phyloP scores from a whole-genome alignment of 2,113 vertebrate genomes.

The Sphyrna mokarran region DNA sequence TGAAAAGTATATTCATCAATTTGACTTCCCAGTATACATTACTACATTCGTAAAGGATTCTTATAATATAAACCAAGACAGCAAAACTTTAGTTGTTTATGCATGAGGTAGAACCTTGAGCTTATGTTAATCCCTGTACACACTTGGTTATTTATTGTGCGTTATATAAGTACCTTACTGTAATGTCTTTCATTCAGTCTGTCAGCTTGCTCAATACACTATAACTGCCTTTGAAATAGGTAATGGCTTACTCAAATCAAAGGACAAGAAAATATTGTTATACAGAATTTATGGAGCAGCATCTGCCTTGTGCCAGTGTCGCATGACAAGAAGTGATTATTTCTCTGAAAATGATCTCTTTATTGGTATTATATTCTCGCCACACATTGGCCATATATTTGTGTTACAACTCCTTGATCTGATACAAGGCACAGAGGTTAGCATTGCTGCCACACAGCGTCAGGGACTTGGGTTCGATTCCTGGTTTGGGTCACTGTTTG shows the following conservation, averaged over 20 bases:
- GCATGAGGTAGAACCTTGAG: neutral
- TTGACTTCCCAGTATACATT: neutral
- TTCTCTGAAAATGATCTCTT: slow-evolving; percentile 8
- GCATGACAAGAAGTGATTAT: neutral
- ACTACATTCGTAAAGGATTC: neutral
- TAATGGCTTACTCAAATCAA: neutral
- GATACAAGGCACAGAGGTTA: neutral
- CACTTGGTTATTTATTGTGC: neutral
- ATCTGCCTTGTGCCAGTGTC: slow-evolving; percentile 10
- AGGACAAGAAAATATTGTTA: neutral
- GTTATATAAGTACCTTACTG: neutral
- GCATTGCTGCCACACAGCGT: too few relatives aligned
- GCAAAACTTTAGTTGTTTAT: neutral
- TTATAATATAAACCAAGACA: neutral
- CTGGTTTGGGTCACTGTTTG: too few relatives aligned
- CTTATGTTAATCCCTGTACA: neutral
- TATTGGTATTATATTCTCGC: neutral
- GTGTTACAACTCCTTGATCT: neutral
- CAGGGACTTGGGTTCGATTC: too few relatives aligned
- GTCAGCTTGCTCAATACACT: neutral
- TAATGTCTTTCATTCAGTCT: neutral
- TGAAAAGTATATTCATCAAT: neutral
- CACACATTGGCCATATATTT: neutral
- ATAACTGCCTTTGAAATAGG: neutral
- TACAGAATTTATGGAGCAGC: neutral